phyloP scores from a whole-genome alignment of 2,797 vertebrate species.

The Adrianichthys oophorus region DNA sequence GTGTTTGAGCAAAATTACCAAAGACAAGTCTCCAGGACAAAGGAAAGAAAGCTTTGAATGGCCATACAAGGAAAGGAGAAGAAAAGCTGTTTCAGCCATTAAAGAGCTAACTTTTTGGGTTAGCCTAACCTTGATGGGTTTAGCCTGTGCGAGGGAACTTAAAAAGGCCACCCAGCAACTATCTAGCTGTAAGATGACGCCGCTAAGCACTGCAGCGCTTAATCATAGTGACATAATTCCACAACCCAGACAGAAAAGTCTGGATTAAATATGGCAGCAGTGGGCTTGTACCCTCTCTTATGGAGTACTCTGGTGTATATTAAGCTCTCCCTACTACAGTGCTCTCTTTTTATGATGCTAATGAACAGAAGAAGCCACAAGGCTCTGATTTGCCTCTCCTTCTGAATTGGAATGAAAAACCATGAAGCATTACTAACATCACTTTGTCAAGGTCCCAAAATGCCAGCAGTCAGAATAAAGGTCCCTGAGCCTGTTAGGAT shows the following conservation, averaged over 20 bases:
- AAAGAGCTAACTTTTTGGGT: not conserved
- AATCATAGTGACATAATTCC: constrained; percentile 24
- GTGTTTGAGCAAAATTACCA: too few species aligned
- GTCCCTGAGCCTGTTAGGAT: constrained; percentile 27
- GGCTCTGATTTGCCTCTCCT: constrained; percentile 41
- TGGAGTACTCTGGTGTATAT: constrained; percentile 52
- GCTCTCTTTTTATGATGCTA: constrained; percentile 60
- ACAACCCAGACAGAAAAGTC: constrained; percentile 25
- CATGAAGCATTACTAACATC: constrained; percentile 42
- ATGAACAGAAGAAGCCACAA: constrained; percentile 49
- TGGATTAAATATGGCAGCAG: constrained; percentile 50
- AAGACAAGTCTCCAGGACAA: not conserved
- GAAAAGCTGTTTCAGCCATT: too few species aligned
- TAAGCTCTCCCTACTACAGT: constrained; percentile 55
- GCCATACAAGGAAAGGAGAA: too few species aligned
- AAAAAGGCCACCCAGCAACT: constrained; percentile 11
- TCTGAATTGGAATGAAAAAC: constrained; percentile 57
- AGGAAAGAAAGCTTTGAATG: not conserved
- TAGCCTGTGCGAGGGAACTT: not conserved
- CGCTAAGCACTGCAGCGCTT: constrained; percentile 7
- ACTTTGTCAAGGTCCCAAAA: constrained; percentile 34
- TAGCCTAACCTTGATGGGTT: constrained; percentile 1
- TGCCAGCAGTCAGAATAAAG: constrained; percentile 48
- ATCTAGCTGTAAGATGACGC: constrained; percentile 8
- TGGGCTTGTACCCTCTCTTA: constrained; percentile 35